Evolutionary conservation across 1,140 invertebrate genomes (phyloP), one percentile per base, ranked within the genome.

Genomic region (Cherax destructor): DNA sequence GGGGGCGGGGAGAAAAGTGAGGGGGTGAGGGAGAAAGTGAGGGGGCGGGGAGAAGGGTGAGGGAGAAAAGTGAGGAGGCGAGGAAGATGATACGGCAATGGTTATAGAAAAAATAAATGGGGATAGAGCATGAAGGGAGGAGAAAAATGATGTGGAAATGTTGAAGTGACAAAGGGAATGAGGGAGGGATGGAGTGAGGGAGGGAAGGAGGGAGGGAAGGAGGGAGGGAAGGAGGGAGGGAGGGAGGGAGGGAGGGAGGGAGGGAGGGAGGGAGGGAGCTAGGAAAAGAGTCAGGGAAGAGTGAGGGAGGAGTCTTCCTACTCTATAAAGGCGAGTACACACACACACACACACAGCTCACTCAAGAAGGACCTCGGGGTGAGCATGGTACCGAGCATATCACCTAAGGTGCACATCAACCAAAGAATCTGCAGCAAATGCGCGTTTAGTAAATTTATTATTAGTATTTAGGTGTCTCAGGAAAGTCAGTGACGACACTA

Each of bases 51-150:
- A 72, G 78, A 13, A 13, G 3, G 6, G 49, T 0, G 7, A 41
- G 3, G 76, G 41, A 78, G 21, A 10, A 41, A 77, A 24, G 47
- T 4, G 77, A 47, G 13, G 10, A 18, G 77, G 76, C 50, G 79
- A 81, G 24, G 69, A 72, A 72, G 49, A 52, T 59, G 79, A 81
- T 81, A 81, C 79, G 79, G 24, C 47, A 21, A 9, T 4, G 79
- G 79, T 59, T 81, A 81, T 81, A 61, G 65, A 84, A 83, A 72
- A 84, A 72, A n/a, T 69, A n/a, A 84, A 84, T 69, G 77, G 77
- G 65, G 83, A 84, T 59, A 50, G 65, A 84, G 24, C 61, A 16
- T 52, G 81, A 6, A 59, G 56, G 59, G 61, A 41, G 47, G 21
- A 69, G 21, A 72, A 69, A 84, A 49, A 47, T 52, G 24, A 24